Percentiles rank a stretch among this genome's conserved stretches.
phyloP scores from a whole-genome alignment of 2,113 vertebrate genomes.

The Cromileptes altivelis region DNA sequence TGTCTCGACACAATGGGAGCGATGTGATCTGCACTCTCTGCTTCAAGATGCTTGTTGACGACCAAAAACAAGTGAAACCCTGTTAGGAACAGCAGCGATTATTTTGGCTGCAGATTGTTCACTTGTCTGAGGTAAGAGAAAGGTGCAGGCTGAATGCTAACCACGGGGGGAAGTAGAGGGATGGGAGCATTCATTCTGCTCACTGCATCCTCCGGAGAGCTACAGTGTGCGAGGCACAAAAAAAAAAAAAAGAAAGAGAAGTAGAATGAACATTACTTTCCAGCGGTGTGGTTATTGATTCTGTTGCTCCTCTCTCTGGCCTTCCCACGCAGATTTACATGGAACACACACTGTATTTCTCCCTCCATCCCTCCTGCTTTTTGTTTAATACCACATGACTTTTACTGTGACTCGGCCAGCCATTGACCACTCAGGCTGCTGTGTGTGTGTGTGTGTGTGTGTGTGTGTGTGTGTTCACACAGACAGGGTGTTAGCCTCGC shows the following conservation, averaged over 20 bases:
- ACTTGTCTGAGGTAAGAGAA: background rate
- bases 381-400: conserved; percentile 37
- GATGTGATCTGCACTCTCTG: background rate
- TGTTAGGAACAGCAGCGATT: background rate
- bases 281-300: conserved; percentile 57
- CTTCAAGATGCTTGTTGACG: background rate
- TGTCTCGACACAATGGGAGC: background rate
- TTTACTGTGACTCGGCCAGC: conserved; percentile 33
- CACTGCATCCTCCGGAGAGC: conserved; percentile 16
- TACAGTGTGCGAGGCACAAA: conserved; percentile 18
- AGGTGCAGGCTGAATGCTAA: conserved; percentile 34
- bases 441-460: conserved; percentile 2
- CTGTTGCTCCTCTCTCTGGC: conserved; percentile 31
- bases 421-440: conserved; percentile 14
- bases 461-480: conserved; percentile 10
- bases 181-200: conserved; percentile 38
- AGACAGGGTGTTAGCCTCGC: conserved; percentile 44
- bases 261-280: conserved; percentile 20
- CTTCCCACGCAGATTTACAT: conserved; percentile 49
- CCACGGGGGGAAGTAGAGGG: background rate
- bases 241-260: background rate
- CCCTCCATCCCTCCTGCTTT: conserved; percentile 31
- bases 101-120: conserved; percentile 2
- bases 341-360: conserved; percentile 33
- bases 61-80: background rate